Percentiles rank a stretch among this genome's conserved stretches.
These are phyloP conservation scores for Hypotaenidia philippensis DNA, from an alignment of 2,797 vertebrate genomes.

Conservation along the genomic window DNA sequence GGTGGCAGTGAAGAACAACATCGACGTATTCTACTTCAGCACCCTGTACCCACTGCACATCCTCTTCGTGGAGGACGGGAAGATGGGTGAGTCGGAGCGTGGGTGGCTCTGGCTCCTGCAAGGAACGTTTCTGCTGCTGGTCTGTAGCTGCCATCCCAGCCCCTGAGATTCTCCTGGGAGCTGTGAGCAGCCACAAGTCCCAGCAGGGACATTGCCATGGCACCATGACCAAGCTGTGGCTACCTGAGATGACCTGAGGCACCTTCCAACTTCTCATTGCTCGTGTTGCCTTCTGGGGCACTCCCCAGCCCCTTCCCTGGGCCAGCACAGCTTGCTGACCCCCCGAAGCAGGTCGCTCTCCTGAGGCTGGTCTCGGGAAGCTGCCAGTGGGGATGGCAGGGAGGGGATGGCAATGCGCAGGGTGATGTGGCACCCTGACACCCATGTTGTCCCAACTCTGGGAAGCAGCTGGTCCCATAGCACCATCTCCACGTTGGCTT, in stretches of 20 bases:
- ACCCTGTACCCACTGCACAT: slow-evolving; percentile 95
- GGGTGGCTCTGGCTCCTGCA: neutral
- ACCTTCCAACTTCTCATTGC: neutral
- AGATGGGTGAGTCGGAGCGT: slow-evolving; percentile 91
- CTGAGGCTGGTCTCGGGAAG: neutral
- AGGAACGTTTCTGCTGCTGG: neutral
- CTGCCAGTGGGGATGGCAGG: neutral
- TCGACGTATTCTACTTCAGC: slow-evolving; percentile 99
- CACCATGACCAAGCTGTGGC: neutral
- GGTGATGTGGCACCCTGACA: neutral
- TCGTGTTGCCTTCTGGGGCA: neutral
- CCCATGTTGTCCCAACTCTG: fast-evolving
- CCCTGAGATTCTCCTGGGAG: neutral
- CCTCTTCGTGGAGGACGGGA: slow-evolving; percentile 95
- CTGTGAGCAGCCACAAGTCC: neutral
- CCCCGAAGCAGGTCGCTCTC: neutral
- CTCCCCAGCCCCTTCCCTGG: neutral
- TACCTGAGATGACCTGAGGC: neutral
- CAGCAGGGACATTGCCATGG: neutral
- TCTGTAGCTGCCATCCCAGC: neutral
- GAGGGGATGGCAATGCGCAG: neutral
- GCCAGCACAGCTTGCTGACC: fast-evolving
- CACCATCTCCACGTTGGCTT: neutral
- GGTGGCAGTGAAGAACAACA: slow-evolving; percentile 98
- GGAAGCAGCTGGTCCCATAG: fast-evolving